Conservation (phyloP, 2,888 invertebrate species). For the Macaria liturata region DNA sequence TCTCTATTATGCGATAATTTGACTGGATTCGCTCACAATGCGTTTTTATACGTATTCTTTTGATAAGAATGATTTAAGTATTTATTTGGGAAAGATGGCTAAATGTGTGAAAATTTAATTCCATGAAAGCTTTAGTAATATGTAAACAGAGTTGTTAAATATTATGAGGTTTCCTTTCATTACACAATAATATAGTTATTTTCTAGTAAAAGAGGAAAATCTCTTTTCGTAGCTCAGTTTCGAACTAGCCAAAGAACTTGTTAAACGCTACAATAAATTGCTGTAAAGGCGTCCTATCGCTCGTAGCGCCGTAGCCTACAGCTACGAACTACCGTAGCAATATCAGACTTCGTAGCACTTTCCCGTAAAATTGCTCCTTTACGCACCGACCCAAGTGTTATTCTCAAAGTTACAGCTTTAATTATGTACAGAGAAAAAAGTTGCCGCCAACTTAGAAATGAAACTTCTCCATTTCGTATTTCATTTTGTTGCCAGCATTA, state of each 20-base stretch:
- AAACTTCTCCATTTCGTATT: conserved; percentile 38
- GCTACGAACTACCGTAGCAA: conserved; percentile 16
- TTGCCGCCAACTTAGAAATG: conserved; percentile 30
- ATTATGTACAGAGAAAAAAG: conserved; percentile 40
- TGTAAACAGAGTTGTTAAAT: background rate
- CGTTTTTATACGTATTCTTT: background rate
- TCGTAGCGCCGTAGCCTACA: conserved; percentile 12
- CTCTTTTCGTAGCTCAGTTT: background rate
- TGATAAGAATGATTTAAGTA: background rate
- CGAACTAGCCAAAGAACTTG: conserved; percentile 2
- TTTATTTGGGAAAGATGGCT: background rate
- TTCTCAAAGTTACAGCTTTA: conserved; percentile 26
- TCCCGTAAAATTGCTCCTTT: conserved; percentile 11
- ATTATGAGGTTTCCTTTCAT: too few relatives aligned
- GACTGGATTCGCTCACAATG: background rate
- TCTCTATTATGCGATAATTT: conserved; percentile 6
- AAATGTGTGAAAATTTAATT: background rate
- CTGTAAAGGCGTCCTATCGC: conserved; percentile 1
- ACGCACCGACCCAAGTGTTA: conserved; percentile 18
- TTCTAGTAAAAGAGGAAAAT: background rate
- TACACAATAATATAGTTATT: too few relatives aligned
- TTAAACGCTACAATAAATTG: conserved; percentile 5
- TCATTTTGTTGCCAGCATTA: conserved; percentile 38
- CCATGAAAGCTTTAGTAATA: too few relatives aligned
- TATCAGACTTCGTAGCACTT: conserved; percentile 12